A percentile compares a stretch with the other conserved stretches of the same genome.
Conservation (phyloP, 2,113 vertebrate genomes). For the Cheilinus undulatus region DNA sequence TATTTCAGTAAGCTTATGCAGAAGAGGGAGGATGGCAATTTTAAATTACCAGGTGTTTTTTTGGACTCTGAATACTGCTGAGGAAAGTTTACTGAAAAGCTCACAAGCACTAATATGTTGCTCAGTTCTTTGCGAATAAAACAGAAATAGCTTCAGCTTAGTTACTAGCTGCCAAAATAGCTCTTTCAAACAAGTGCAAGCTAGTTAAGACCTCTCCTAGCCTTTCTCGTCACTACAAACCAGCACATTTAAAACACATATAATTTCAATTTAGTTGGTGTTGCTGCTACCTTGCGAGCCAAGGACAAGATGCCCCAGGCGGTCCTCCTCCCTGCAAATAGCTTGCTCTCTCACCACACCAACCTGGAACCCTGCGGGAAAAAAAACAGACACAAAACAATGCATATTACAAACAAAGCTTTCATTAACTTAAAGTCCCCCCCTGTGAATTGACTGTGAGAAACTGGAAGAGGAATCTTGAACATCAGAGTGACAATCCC, state of each 20-base stretch:
- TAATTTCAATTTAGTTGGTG: background rate
- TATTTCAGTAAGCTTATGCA: background rate
- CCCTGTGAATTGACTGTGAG: background rate
- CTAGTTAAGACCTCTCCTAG: too few species aligned
- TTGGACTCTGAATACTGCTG: background rate
- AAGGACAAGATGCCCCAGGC: constrained; percentile 75
- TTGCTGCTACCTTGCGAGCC: constrained; percentile 76
- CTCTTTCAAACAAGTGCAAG: too few species aligned
- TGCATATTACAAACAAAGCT: background rate
- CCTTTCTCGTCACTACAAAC: too few species aligned
- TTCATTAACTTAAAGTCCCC: background rate
- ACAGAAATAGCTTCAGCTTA: too few species aligned
- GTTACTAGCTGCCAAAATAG: too few species aligned
- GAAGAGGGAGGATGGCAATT: background rate
- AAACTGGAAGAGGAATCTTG: background rate
- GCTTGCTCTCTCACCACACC: constrained; percentile 77
- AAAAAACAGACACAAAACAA: background rate
- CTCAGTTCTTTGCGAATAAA: too few species aligned
- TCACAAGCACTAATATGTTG: too few species aligned
- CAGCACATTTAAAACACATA: background rate
- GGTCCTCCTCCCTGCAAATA: constrained; percentile 73
- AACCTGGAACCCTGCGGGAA: constrained; percentile 81
- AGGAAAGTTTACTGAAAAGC: background rate
- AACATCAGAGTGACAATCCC: constrained; percentile 10
- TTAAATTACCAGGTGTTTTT: background rate